phyloP scores from a whole-genome alignment of 1,140 invertebrate genomes.

The Chironomus tepperi region DNA sequence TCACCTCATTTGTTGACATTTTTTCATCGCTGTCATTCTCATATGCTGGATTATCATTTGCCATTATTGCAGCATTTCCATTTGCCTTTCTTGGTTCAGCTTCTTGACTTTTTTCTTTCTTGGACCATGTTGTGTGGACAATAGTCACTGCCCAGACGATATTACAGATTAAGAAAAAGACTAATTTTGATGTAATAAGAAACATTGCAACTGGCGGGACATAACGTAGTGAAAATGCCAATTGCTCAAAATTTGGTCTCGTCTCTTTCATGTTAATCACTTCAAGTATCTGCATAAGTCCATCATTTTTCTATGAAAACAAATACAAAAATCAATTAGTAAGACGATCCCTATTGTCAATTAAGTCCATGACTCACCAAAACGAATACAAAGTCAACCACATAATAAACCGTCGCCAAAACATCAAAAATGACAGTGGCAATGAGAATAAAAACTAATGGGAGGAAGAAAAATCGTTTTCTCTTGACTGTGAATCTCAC shows the following conservation, averaged over 20 bases:
- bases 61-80: neutral
- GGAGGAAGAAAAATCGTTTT: neutral
- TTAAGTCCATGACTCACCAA: neutral
- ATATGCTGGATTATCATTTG: constrained; percentile 7
- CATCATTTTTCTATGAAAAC: neutral
- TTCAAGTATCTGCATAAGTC: neutral
- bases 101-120: neutral
- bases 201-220: neutral
- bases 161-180: neutral
- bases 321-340: neutral
- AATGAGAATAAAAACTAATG: neutral
- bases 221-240: neutral
- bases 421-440: neutral
- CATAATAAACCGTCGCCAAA: neutral
- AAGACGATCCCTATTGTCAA: neutral
- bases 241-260: neutral
- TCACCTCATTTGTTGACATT: neutral
- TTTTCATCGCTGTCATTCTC: neutral
- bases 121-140: neutral
- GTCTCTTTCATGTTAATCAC: neutral
- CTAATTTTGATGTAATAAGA: neutral
- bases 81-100: neutral
- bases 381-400: neutral
- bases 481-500: neutral
- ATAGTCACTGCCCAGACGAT: neutral